Conservation (phyloP, 2,888 invertebrate species). For the Cotesia congregata region DNA sequence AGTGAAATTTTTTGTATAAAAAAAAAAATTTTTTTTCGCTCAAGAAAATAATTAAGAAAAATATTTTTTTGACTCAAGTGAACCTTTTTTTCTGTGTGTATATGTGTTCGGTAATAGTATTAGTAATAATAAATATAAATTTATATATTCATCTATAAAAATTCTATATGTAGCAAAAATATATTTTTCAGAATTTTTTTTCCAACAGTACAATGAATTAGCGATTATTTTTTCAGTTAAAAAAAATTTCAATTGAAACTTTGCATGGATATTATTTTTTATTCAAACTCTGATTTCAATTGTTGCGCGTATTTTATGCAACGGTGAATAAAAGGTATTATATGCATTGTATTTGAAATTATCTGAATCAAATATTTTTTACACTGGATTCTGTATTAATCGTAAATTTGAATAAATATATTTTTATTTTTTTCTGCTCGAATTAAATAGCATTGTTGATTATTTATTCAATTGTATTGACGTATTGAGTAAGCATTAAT, state of each 20-base stretch:
- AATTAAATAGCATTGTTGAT: neutral
- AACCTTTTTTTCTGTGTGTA: too few species aligned
- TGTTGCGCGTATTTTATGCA: neutral
- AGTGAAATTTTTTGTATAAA: too few species aligned
- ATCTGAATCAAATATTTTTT: neutral
- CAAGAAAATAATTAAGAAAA: too few species aligned
- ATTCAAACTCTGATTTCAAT: neutral
- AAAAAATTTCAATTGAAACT: neutral
- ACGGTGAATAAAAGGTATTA: neutral
- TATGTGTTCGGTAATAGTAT: too few species aligned
- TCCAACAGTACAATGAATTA: neutral
- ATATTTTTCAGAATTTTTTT: neutral
- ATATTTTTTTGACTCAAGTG: too few species aligned
- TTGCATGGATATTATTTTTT: neutral
- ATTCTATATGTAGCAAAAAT: too few species aligned
- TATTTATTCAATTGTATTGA: too few species aligned
- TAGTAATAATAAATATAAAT: too few species aligned
- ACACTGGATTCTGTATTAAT: neutral
- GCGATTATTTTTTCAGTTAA: neutral
- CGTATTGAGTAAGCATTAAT: too few species aligned
- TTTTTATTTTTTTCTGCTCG: neutral
- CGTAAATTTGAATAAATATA: neutral
- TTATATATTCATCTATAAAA: too few species aligned
- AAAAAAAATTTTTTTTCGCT: too few species aligned
- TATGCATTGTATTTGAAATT: neutral